Base-by-base conservation (phyloP, 2,113 vertebrate species). In the Megaceryle torquata region DNA sequence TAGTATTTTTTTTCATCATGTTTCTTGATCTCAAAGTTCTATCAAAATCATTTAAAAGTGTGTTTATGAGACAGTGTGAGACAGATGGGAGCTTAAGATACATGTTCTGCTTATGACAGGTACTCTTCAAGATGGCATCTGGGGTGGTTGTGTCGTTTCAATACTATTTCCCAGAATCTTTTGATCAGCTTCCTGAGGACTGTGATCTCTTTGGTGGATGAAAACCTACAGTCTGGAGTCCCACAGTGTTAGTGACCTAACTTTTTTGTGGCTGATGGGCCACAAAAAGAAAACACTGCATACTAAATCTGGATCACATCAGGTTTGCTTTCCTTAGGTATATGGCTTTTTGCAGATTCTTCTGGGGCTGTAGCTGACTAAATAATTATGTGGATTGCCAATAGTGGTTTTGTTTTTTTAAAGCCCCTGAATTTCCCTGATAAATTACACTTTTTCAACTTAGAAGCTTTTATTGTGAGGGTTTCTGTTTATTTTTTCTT, bases 131-230 rank as follows among this genome's bases (percentile, higher is more conserved):
- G 68, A 82, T 97, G 17, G 71, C 93, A 12, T 97, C 96, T 48
- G 97, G 97, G 85, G 91, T 97, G 39, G 94, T 97, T 61, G 95
- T 97, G 3, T 93, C 97, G 61, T 96, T 97, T 92, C 97, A 97
- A 68, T 88, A 80, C 86, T 97, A 80, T 77, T 97, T 98, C 75
- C 97, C 97, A 16, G 96, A 97, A 60, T 95, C 96, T 67, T 98
- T 97, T 82, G 57, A 97, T 95, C 26, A 28, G 9, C 95, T 97
- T 83, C 95, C 95, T 24, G 94, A 96, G 75, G 96, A 96, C 75
- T 68, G 82, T 84, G 96, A 95, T 44, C 94, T 98, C 64, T 97
- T 96, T n/a, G 96, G 95, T 64, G 91, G 97, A 33, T 83, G 74
- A 77, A 97, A 93, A 20, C 94, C 97, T 31, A 89, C 80, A 2